Conservation (phyloP, 2,113 vertebrate genomes). For the Cyanoderma ruficeps region DNA sequence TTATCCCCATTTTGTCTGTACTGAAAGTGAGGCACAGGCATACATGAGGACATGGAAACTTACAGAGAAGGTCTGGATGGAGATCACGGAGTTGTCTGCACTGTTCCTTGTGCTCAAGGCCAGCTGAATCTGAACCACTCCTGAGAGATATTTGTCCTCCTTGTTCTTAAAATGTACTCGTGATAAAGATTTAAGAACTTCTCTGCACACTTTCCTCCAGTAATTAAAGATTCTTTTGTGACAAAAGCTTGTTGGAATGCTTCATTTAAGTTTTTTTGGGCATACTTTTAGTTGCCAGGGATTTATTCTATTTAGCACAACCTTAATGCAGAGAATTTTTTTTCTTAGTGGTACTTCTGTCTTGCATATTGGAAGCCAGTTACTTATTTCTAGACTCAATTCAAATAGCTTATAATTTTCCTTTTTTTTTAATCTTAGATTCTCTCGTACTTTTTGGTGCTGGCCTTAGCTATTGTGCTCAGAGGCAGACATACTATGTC, state of each 20-base stretch:
- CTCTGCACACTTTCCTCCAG: not conserved
- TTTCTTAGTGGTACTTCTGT: not conserved
- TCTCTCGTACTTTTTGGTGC: not conserved
- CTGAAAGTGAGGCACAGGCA: not conserved
- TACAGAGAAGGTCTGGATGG: not conserved
- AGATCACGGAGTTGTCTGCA: not conserved
- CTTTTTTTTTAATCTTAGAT: not conserved
- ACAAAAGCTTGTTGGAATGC: not conserved
- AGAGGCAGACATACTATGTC: not conserved
- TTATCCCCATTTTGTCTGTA: not conserved
- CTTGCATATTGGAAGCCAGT: not conserved
- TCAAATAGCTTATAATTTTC: not conserved
- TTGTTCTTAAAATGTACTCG: not conserved
- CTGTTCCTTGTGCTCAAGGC: not conserved
- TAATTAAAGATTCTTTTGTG: not conserved
- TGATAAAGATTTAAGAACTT: not conserved
- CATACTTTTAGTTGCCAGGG: not conserved
- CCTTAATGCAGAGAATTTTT: not conserved
- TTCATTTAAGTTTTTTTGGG: not conserved
- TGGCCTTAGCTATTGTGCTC: not conserved
- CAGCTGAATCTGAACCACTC: fast-evolving
- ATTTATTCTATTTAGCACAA: not conserved
- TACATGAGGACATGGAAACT: not conserved
- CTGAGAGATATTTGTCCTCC: not conserved
- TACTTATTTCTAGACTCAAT: not conserved